Evolutionary conservation across 2,797 vertebrate genomes (phyloP).

Genomic region (Sebastes alutus): DNA sequence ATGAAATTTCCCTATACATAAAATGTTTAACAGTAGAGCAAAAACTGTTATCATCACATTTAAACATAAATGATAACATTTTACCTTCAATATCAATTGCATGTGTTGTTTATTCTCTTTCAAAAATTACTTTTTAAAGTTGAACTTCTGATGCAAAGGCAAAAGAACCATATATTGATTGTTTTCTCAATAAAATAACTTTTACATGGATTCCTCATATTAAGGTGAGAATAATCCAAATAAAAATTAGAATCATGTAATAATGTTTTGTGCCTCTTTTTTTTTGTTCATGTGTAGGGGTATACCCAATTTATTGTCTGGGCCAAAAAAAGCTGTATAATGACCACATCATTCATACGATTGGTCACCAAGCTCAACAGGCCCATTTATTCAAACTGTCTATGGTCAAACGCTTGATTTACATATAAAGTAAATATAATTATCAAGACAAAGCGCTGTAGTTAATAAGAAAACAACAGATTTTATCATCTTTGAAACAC

Average conservation of each 20-base stretch:
- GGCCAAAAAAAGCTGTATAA: neutral
- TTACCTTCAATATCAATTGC: no score
- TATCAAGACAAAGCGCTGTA: neutral
- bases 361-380: neutral
- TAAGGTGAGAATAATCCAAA: neutral
- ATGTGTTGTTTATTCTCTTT: no score
- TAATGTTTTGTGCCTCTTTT: neutral
- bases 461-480: neutral
- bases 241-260: neutral
- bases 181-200: neutral
- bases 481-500: neutral
- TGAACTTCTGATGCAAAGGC: neutral
- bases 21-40: no score
- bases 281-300: neutral
- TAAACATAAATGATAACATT: no score
- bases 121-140: neutral
- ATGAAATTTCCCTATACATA: no score
- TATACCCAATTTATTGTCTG: neutral
- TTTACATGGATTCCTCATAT: neutral
- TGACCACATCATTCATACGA: neutral
- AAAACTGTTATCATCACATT: no score
- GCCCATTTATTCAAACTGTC: neutral
- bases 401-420: neutral
- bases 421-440: neutral
- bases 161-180: neutral